Base-by-base conservation (phyloP, 2,888 invertebrate genomes). In the Endotricha flammealis region DNA sequence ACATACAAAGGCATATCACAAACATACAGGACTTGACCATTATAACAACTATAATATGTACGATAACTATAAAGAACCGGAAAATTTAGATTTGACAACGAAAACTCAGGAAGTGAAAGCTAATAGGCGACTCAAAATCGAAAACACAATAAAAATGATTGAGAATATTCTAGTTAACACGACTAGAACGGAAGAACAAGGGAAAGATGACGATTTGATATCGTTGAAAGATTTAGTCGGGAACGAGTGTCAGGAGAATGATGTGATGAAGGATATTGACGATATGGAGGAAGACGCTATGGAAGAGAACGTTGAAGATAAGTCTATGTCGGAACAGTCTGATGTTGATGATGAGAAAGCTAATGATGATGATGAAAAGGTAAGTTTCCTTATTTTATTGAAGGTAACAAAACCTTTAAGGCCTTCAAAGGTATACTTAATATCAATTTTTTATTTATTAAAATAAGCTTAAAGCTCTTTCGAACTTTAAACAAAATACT, bases 71-170 rank as follows among this genome's bases (percentile, higher is more conserved):
- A 17, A 16, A 9, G 23, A 16, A 24, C 24, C 30, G 7, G 33
- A 40, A 33, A 49, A 50, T 20, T 44, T 61, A 42, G 60, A 61
- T 41, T 44, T 50, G 41, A 58, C 47, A 35, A 32, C 46, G 13
- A 64, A 59, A 47, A 36, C 51, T 1, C 41, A 42, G 4, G 63
- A 60, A 25, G 50, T 38, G 25, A 20, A 53, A 2, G 62, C 63
- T n/a, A 54, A 61, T 17, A 62, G 57, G 1, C 61, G 72, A 37
- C 53, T 77, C 8, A 64, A 72, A 53, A 57, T 81, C 14, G 80
- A 79, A 43, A 75, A 78, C 17, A 80, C 80, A 0, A 76, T 81
- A 0, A 72, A 67, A 44, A 46, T 80, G 36, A 79, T 81, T 36
- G 81, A 81, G 46, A 69, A 76, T 32, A 74, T 80, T 11, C 48